These are phyloP conservation scores for Stegodyphus dumicola DNA, from an alignment of 1,140 invertebrate genomes.

Conservation along the genomic window DNA sequence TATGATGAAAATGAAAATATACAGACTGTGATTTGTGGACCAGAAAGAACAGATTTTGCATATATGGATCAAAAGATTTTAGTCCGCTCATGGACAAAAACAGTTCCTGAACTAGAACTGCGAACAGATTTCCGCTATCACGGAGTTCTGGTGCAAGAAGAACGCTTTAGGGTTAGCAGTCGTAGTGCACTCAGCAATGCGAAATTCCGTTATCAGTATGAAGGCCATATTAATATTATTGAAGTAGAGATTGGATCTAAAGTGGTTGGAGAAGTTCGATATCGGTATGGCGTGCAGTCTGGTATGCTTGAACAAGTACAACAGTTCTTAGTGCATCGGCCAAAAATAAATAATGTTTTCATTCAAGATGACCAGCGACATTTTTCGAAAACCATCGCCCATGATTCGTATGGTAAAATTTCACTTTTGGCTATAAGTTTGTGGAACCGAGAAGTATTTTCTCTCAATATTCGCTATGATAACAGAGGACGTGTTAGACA, in stretches of 20 bases:
- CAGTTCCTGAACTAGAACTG: conserved; percentile 74
- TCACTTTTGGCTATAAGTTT: conserved; percentile 69
- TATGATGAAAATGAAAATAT: conserved; percentile 88
- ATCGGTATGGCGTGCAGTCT: conserved; percentile 81
- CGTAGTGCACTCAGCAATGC: conserved; percentile 90
- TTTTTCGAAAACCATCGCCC: conserved; percentile 63
- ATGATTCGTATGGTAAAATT: conserved; percentile 85
- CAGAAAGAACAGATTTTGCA: conserved; percentile 86
- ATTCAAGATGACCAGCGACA: conserved; percentile 63
- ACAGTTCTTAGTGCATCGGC: conserved; percentile 70
- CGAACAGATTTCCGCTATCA: conserved; percentile 70
- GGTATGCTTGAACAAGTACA: conserved; percentile 84
- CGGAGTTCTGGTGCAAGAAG: conserved; percentile 82
- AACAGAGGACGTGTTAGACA: conserved; percentile 78
- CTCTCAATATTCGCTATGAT: conserved; percentile 74
- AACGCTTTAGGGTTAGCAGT: conserved; percentile 86
- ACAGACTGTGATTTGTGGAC: conserved; percentile 81
- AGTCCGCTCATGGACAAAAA: conserved; percentile 85
- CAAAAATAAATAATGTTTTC: conserved; percentile 64
- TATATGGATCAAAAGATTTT: conserved; percentile 83
- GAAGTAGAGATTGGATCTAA: conserved; percentile 63
- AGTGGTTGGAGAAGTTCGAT: conserved; percentile 62
- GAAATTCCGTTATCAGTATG: conserved; percentile 93
- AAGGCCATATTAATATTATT: conserved; percentile 68
- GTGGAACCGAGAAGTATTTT: conserved; percentile 64